These are phyloP conservation scores for Pardosa pseudoannulata DNA, from an alignment of 2,888 invertebrate species.

Conservation along the genomic window DNA sequence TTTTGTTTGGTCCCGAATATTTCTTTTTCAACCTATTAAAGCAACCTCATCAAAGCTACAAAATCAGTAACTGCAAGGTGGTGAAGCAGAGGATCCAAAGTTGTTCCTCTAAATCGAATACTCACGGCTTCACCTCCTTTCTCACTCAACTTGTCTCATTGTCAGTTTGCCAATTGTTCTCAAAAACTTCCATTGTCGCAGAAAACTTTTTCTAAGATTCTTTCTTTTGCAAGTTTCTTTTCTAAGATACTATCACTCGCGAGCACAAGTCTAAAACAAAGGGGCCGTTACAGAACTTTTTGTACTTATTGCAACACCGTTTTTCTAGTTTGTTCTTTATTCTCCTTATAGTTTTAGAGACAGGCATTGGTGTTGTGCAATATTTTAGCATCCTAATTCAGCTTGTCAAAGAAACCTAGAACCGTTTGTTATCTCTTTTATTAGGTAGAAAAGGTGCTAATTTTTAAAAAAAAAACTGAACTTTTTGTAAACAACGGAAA, in stretches of 20 bases:
- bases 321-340: background rate
- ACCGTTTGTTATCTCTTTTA: conserved; percentile 16
- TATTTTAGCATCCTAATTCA: conserved; percentile 33
- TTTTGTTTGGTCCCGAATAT: no score
- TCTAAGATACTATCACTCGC: conserved; percentile 39
- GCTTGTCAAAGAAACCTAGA: conserved; percentile 30
- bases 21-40: no score
- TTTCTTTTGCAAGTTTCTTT: conserved; percentile 21
- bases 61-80: background rate
- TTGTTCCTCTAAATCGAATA: background rate
- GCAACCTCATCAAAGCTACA: no score
- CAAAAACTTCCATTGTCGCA: conserved; percentile 53
- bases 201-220: conserved; percentile 16
- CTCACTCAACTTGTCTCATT: conserved; percentile 26
- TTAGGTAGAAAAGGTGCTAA: background rate
- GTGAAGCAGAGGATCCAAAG: background rate
- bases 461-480: no score
- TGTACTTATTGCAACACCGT: conserved; percentile 6
- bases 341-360: conserved; percentile 18
- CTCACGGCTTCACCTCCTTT: background rate
- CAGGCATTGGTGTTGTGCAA: conserved; percentile 16
- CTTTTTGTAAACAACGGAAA: background rate
- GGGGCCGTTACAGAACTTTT: conserved; percentile 21
- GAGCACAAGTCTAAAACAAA: conserved; percentile 26
- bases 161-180: conserved; percentile 65